phyloP scores from a whole-genome alignment of 2,113 vertebrate genomes.

The Hirundichthys speculiger region DNA sequence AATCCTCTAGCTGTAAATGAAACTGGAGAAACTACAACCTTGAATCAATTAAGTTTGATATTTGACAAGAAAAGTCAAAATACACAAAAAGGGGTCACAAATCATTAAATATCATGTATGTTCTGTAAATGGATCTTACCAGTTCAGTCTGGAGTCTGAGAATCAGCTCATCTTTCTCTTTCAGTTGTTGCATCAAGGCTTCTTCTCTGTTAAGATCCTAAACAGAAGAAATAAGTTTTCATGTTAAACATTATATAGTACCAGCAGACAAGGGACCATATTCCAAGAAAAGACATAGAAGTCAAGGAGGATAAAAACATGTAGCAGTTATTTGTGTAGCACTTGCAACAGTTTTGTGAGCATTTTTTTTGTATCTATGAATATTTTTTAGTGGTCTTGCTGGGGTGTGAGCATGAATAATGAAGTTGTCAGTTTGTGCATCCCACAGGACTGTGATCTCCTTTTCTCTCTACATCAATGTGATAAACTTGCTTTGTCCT shows the following conservation, averaged over 20 bases:
- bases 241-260: conserved; percentile 37
- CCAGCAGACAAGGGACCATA: conserved; percentile 17
- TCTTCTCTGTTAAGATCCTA: conserved; percentile 94
- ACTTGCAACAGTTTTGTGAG: conserved; percentile 18
- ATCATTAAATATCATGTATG: background rate
- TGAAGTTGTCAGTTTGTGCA: conserved; percentile 51
- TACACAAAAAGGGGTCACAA: no score
- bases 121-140: conserved; percentile 79
- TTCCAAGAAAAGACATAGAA: conserved; percentile 42
- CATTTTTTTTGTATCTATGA: conserved; percentile 53
- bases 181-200: conserved; percentile 89
- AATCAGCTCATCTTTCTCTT: conserved; percentile 93
- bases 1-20: no score
- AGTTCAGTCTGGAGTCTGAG: conserved; percentile 90
- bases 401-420: conserved; percentile 23
- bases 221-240: conserved; percentile 59
- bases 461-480: conserved; percentile 26
- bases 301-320: conserved; percentile 30
- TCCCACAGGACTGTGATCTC: conserved; percentile 39
- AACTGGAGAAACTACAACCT: no score
- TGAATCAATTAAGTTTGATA: no score
- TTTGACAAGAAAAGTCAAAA: no score
- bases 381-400: conserved; percentile 26
- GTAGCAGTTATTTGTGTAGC: conserved; percentile 2
- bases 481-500: conserved; percentile 69